phyloP scores from a whole-genome alignment of 1,140 invertebrate species.

The Streblospio benedicti region DNA sequence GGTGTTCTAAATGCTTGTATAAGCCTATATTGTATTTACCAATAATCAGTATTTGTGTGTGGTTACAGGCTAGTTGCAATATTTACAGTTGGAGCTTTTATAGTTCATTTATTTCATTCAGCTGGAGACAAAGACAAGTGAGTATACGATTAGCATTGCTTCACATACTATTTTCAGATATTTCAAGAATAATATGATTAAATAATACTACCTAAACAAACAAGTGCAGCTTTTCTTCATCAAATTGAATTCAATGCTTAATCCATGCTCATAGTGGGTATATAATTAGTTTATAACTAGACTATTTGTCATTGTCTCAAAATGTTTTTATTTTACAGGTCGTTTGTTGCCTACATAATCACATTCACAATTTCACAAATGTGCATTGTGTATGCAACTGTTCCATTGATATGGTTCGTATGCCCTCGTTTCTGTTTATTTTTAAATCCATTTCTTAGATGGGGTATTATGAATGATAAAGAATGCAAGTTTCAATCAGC shows the following conservation, averaged over 20 bases:
- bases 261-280: no score
- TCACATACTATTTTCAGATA: slow-evolving; percentile 12
- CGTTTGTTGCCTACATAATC: slow-evolving; percentile 25
- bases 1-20: neutral
- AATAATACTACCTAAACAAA: no score
- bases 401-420: slow-evolving; percentile 34
- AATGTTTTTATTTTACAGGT: no score
- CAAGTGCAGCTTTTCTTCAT: no score
- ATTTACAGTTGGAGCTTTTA: neutral
- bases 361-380: slow-evolving; percentile 29
- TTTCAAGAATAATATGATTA: no score
- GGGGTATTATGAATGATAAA: no score
- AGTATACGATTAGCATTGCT: neutral
- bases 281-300: no score
- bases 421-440: neutral
- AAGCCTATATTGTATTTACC: neutral
- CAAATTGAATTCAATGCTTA: no score
- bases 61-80: neutral
- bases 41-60: neutral
- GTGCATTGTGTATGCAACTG: slow-evolving; percentile 24
- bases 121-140: slow-evolving; percentile 1
- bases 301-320: no score
- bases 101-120: neutral
- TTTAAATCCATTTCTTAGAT: no score
- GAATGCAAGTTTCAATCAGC: no score